Percentiles rank a stretch among this genome's conserved stretches.
Evolutionary conservation across 23 tunicate species (phyloP).

Genomic region (Phallusia fumigata): DNA sequence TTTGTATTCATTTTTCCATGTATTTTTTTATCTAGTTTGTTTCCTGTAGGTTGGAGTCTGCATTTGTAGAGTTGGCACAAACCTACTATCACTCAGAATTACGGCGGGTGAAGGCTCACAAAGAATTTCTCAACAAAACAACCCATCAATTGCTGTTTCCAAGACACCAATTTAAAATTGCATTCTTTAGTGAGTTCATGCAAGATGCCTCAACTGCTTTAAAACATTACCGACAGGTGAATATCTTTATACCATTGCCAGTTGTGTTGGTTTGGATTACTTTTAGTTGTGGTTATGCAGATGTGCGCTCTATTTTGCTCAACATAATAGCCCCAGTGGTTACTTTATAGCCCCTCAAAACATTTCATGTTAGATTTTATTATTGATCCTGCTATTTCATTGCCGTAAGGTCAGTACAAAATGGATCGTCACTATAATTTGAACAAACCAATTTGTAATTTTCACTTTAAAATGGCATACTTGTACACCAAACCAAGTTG

Average conservation of each 20-base stretch:
- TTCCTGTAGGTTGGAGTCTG: constrained; percentile 61
- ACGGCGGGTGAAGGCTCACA: constrained; percentile 67
- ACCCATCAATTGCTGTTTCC: constrained; percentile 89
- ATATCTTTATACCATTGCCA: too few relatives aligned
- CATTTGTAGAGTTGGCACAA: constrained; percentile 84
- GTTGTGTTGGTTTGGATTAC: background rate
- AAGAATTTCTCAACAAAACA: constrained; percentile 86
- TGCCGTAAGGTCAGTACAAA: too few relatives aligned
- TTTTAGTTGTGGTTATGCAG: background rate
- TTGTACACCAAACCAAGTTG: too few relatives aligned
- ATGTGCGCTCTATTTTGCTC: background rate
- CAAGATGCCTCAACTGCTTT: constrained; percentile 48
- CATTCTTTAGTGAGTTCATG: constrained; percentile 79
- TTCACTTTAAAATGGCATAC: too few relatives aligned
- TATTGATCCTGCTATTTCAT: too few relatives aligned
- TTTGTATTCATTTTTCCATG: too few relatives aligned
- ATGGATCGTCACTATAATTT: too few relatives aligned
- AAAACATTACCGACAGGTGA: constrained; percentile 44
- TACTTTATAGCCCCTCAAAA: too few relatives aligned
- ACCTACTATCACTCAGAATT: constrained; percentile 76
- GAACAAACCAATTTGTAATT: too few relatives aligned
- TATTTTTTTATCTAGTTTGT: too few relatives aligned
- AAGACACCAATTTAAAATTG: constrained; percentile 88
- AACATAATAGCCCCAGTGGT: too few relatives aligned
- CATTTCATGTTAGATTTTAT: too few relatives aligned